Evolutionary conservation across 2,888 invertebrate genomes (phyloP), one percentile per base, ranked within the genome.

Genomic region (Fragum whitleyi): DNA sequence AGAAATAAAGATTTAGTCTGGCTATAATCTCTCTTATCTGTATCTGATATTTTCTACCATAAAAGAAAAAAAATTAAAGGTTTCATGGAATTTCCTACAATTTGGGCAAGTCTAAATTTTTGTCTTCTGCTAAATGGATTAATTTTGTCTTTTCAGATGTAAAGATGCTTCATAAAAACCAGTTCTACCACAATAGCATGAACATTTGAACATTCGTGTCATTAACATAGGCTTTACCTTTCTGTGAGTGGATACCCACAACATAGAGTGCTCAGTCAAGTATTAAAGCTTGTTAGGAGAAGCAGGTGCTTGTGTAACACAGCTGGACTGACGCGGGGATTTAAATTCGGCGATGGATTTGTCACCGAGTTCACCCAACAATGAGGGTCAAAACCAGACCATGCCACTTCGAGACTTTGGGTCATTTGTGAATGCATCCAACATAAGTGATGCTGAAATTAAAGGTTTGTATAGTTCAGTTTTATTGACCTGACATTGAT

Each of bases 371-470:
- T 16, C 59, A 19, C 32, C 39, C 7, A 36, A 71, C 11, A 21
- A 28, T 3, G 71, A 57, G 14, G 57, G 26, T 9, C 61, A 61
- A n/a, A 32, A 32, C 51, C 73, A 29, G 39, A 81, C 86, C 7
- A 80, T 89, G 84, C 91, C 91, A 21, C 74, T 91, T 32, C 81
- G 88, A 77, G 91, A 91, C 79, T 83, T 89, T 71, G 91, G 91
- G 23, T 91, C 91, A 6, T 90, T 89, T 77, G 91, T 89, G 0
- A 39, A 82, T 28, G 83, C 87, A 14, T 71, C 87, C 79, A 67
- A 88, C 86, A 69, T 85, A 26, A 91, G 90, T 85, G 90, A 90
- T 86, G 90, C 91, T 29, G 91, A 91, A 57, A 88, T 91, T 9
- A 89, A 90, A 88, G 90, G 91, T 91, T 78, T 75, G 81, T 23